Evolutionary conservation across 1,140 invertebrate species (phyloP).

Genomic region (Drosophila saltans): DNA sequence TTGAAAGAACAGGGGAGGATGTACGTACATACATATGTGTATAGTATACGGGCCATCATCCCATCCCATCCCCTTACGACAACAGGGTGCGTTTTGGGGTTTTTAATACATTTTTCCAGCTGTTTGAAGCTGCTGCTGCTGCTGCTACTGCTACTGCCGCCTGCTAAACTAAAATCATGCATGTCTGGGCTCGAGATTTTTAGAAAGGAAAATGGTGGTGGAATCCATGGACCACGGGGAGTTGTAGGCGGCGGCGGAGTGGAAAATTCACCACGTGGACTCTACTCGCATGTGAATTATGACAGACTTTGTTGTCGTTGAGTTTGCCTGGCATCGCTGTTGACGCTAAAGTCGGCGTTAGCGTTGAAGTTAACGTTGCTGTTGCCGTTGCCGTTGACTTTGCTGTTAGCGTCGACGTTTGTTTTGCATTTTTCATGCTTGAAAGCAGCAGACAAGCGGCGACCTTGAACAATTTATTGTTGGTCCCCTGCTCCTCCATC

Average conservation of each 20-base stretch:
- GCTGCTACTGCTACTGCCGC: not conserved
- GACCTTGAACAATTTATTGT: constrained; percentile 80
- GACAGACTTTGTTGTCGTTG: constrained; percentile 77
- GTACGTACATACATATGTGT: not conserved
- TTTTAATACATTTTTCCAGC: constrained; percentile 77
- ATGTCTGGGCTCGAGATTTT: constrained; percentile 33
- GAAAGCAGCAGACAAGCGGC: constrained; percentile 78
- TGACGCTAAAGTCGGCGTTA: not conserved
- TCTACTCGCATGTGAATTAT: constrained; percentile 74
- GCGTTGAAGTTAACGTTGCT: constrained; percentile 12
- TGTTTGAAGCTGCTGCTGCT: constrained; percentile 39
- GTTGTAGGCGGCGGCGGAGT: not conserved
- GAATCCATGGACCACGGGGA: not conserved
- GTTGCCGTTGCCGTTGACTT: constrained; percentile 34
- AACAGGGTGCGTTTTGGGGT: constrained; percentile 57
- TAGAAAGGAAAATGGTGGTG: not conserved
- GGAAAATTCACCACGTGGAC: constrained; percentile 23
- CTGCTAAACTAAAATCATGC: constrained; percentile 71
- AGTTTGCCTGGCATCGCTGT: constrained; percentile 51
- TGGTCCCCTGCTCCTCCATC: constrained; percentile 13
- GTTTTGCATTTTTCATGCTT: constrained; percentile 80
- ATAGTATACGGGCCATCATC: not conserved
- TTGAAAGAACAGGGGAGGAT: constrained; percentile 18
- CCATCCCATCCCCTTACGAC: not conserved
- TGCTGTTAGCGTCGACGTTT: constrained; percentile 55